Evolutionary conservation across 2,113 vertebrate species (phyloP).

Genomic region (Pimephales promelas): DNA sequence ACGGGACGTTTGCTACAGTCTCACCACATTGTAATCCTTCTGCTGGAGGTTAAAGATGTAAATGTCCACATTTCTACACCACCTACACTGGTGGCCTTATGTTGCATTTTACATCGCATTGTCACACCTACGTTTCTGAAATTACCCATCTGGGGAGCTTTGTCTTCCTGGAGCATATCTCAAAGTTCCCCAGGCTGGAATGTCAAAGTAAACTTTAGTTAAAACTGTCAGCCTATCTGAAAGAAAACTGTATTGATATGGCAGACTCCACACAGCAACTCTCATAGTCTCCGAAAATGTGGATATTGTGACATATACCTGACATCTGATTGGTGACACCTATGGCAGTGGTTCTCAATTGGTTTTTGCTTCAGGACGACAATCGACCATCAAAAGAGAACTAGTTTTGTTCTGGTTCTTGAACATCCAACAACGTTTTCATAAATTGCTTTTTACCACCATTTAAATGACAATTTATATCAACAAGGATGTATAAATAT

Average conservation of each 20-base stretch:
- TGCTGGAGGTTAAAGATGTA: slow-evolving; percentile 18
- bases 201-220: background rate
- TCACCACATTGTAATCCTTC: slow-evolving; percentile 9
- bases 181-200: background rate
- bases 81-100: background rate
- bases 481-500: no score
- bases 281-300: background rate
- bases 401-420: background rate
- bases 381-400: background rate
- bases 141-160: slow-evolving; percentile 4
- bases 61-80: slow-evolving; percentile 21
- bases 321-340: background rate
- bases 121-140: slow-evolving; percentile 12
- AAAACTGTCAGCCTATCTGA: background rate
- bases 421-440: background rate
- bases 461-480: background rate
- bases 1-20: background rate
- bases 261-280: background rate
- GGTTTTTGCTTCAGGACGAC: background rate
- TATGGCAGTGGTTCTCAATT: background rate
- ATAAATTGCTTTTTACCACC: background rate
- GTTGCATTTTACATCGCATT: background rate
- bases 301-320: background rate
- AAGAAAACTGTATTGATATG: background rate
- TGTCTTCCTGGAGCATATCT: background rate